Percentiles rank a stretch among this genome's conserved stretches.
phyloP scores from a whole-genome alignment of 2,888 invertebrate genomes.

The Quadroppia sp. region DNA sequence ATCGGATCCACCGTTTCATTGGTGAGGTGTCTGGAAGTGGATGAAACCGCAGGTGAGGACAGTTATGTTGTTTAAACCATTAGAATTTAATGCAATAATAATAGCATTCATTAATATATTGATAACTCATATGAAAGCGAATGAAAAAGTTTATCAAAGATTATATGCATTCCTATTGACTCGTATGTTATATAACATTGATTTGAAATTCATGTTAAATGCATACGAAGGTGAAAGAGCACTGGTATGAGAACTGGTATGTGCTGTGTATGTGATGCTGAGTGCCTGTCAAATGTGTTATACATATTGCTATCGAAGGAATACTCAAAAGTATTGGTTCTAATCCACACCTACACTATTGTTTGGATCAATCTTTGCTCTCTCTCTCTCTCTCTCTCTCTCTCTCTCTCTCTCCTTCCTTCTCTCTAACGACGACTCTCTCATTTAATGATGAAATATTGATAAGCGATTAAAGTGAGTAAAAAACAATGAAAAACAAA shows the following conservation, averaged over 20 bases:
- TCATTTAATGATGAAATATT: conserved; percentile 32
- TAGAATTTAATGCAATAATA: background rate
- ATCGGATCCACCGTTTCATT: background rate
- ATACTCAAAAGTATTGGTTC: background rate
- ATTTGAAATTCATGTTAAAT: background rate
- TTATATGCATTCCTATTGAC: background rate
- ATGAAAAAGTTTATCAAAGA: conserved; percentile 1
- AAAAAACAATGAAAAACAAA: background rate
- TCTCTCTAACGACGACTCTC: background rate
- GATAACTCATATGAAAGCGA: too few relatives aligned
- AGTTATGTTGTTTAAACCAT: background rate
- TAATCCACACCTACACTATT: conserved; percentile 10
- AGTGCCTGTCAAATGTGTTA: too few relatives aligned
- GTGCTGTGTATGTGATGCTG: background rate
- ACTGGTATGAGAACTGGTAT: background rate
- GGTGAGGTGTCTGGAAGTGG: background rate
- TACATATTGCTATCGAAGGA: background rate
- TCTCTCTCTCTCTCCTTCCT: background rate
- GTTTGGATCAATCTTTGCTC: background rate
- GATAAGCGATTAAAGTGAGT: conserved; percentile 33
- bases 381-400: background rate
- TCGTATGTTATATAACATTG: background rate
- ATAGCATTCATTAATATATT: too few relatives aligned
- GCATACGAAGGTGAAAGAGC: background rate
- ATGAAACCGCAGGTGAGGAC: conserved; percentile 20